These are phyloP conservation scores for Pleuronectes platessa DNA, from an alignment of 2,113 vertebrate genomes.

Conservation along the genomic window DNA sequence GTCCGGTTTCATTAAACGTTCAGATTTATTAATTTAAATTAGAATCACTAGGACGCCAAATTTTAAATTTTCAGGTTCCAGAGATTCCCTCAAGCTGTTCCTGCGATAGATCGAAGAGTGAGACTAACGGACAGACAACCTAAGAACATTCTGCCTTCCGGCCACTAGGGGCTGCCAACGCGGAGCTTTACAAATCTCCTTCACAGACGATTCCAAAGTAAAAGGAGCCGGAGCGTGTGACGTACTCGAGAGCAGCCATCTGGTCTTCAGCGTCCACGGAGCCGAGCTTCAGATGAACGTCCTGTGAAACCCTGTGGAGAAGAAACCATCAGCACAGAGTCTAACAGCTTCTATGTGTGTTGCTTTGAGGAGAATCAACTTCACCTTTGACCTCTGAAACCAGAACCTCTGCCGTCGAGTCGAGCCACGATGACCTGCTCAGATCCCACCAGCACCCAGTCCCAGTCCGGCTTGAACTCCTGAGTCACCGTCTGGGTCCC, in stretches of 20 bases:
- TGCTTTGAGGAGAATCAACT: background rate
- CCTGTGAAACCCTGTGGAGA: constrained; percentile 54
- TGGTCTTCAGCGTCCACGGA: constrained; percentile 72
- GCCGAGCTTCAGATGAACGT: constrained; percentile 69
- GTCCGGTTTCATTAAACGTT: too few species aligned
- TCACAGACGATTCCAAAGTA: background rate
- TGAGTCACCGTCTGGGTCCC: constrained; percentile 70
- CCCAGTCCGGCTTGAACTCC: constrained; percentile 73
- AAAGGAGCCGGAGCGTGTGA: background rate
- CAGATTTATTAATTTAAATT: too few species aligned
- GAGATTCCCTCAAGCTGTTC: too few species aligned
- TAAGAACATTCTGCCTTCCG: too few species aligned
- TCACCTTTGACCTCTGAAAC: constrained; percentile 77
- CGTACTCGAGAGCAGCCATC: constrained; percentile 72
- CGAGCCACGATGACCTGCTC: constrained; percentile 72
- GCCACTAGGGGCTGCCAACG: too few species aligned
- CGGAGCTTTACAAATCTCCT: too few species aligned
- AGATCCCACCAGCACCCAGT: constrained; percentile 60
- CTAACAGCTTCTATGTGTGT: background rate
- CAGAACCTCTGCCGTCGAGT: constrained; percentile 75
- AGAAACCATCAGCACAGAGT: background rate
- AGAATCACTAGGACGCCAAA: too few species aligned
- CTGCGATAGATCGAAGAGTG: too few species aligned
- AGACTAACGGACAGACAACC: too few species aligned
- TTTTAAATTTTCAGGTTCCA: too few species aligned